Evolutionary conservation across 37 sponge, comb jelly and placozoan species (phyloP).

Genomic region (Ephydatia muelleri): DNA sequence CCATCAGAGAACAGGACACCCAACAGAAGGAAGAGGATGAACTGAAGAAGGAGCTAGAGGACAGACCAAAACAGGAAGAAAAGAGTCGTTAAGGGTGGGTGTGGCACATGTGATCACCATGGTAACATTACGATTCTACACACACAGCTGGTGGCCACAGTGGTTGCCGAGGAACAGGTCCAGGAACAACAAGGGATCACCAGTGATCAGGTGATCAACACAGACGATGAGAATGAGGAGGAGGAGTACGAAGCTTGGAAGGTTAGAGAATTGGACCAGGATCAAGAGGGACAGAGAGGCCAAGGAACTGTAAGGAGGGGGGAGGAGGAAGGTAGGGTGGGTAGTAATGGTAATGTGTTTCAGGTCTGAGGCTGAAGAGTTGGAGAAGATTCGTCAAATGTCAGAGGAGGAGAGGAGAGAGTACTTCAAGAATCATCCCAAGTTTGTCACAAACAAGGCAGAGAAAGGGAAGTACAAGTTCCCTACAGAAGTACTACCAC

Average conservation of each 20-base stretch:
- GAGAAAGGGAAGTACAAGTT: constrained; percentile 95
- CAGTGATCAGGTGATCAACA: constrained; percentile 69
- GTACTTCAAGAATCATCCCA: constrained; percentile 68
- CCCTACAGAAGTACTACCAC: constrained; percentile 99
- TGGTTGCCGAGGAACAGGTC: constrained; percentile 33
- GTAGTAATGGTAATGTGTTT: background rate
- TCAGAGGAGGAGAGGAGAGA: constrained; percentile 87
- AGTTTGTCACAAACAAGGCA: constrained; percentile 71
- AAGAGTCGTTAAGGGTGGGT: constrained; percentile 45
- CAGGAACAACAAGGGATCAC: constrained; percentile 31
- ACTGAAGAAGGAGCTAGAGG: constrained; percentile 49
- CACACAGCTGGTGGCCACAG: constrained; percentile 40
- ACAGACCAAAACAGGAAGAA: constrained; percentile 54
- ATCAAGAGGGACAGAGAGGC: constrained; percentile 97
- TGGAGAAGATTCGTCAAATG: constrained; percentile 89
- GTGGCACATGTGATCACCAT: background rate
- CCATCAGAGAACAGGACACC: constrained; percentile 55
- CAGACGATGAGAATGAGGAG: constrained; percentile 97
- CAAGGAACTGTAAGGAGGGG: constrained; percentile 70
- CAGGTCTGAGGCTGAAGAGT: constrained; percentile 79
- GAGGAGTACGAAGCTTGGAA: constrained; percentile 97
- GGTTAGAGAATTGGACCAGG: constrained; percentile 91
- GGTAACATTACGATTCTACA: background rate
- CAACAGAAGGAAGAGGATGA: constrained; percentile 51
- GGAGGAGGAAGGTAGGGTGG: background rate